Evolutionary conservation across 2,113 vertebrate genomes (phyloP).

Genomic region (Cyphomyrus discorhynchus): DNA sequence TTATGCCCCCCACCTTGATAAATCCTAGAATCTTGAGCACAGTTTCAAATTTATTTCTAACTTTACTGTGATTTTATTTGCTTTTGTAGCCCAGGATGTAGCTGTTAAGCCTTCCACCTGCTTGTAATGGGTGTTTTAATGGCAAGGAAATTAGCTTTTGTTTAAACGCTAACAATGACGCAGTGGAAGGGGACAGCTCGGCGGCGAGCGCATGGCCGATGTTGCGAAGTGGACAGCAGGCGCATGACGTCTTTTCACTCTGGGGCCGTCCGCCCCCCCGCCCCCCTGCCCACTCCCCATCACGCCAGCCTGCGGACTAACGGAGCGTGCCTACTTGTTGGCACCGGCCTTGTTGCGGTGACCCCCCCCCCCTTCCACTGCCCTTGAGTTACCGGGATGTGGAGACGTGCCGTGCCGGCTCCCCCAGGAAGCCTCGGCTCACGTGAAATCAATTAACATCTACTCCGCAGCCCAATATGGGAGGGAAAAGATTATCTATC

Average conservation of each 20-base stretch:
- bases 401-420: constrained; percentile 40
- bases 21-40: neutral
- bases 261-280: neutral
- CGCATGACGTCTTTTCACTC: neutral
- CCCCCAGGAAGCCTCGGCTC: constrained; percentile 37
- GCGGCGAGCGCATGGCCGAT: neutral
- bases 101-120: neutral
- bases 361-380: constrained; percentile 42
- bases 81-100: neutral
- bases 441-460: constrained; percentile 35
- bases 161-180: neutral
- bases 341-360: constrained; percentile 39
- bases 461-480: neutral
- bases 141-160: neutral
- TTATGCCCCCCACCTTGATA: neutral
- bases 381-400: constrained; percentile 49
- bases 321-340: constrained; percentile 50
- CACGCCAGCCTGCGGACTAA: constrained; percentile 51
- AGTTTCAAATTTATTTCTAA: neutral
- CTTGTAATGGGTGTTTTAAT: neutral
- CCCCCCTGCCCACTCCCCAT: constrained; percentile 30
- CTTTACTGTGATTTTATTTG: neutral
- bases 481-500: neutral
- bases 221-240: neutral
- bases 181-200: neutral